Base-by-base conservation (phyloP, 2,888 invertebrate genomes). In the Cinara cedri region DNA sequence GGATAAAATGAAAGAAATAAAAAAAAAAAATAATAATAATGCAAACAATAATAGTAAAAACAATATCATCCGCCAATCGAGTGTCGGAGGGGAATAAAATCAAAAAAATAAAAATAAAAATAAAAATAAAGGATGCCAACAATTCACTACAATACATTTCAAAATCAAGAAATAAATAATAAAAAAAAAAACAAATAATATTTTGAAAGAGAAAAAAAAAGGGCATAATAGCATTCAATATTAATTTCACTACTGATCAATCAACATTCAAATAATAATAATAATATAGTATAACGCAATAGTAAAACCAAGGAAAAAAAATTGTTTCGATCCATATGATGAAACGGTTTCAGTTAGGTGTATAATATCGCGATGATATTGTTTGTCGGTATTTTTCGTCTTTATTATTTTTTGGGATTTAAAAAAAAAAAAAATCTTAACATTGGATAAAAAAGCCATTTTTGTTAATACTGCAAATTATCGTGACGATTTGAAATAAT, bases 21-120 rank as follows among this genome's bases (percentile, higher is more conserved):
- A n/a, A 21, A 11, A 51, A 68, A 26, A 11, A 49, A 72, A 71
- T n/a, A 70, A 72, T 46, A 57, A 44, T 57, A 57, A 72, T 16
- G 14, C 21, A 9, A 68, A 44, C 19, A 21, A 16, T 46, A 24
- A 44, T 13, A 57, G 16, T 34, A 26, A 57, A 72, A n/a, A 49
- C 14, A 26, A 46, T n/a, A n/a, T 72, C 49, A 72, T 19, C 46
- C 14, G 10, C 19, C 62, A 62, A 49, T 26, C 9, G 19, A 49
- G n/a, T n/a, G 34, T 34, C 34, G 34, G 34, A 34, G 6, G 34
- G 6, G 3, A 6, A 34, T 6, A 34, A 34, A 34, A 34, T 4
- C 3, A 34, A 34, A 62, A 62, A 16, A 72, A 34, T 62, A 6
- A 72, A 49, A 72, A 46, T 46, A 49, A 49, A 49, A 34, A 49